A percentile compares a stretch with the other conserved stretches of the same genome.
Evolutionary conservation across 2,113 vertebrate species (phyloP).

Genomic region (Grallaria varia): DNA sequence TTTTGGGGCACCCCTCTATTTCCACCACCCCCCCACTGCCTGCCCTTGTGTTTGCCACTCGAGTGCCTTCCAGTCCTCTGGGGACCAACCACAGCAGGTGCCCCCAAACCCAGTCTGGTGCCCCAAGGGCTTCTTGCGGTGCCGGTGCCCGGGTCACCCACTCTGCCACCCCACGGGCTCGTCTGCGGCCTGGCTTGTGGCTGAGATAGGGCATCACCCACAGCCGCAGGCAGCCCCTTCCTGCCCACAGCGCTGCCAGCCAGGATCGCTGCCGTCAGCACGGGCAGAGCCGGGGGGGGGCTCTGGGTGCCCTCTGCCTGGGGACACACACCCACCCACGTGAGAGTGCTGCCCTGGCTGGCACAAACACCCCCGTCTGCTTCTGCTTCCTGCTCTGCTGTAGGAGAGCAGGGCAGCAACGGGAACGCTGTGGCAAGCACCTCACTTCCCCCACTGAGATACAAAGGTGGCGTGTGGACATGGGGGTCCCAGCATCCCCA

Average conservation of each 20-base stretch:
- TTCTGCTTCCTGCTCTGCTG: neutral
- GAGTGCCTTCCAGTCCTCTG: neutral
- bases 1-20: neutral
- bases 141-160: neutral
- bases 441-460: accelerated
- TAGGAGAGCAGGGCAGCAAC: accelerated
- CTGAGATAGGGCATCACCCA: slow-evolving; percentile 21
- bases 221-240: neutral
- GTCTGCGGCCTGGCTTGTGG: slow-evolving; percentile 13
- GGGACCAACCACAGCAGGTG: neutral
- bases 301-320: neutral
- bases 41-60: neutral
- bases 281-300: neutral
- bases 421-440: accelerated
- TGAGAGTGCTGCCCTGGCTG: accelerated
- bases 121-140: neutral
- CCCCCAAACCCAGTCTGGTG: neutral
- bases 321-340: neutral
- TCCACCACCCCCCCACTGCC: neutral
- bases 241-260: neutral
- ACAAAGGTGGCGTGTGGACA: neutral
- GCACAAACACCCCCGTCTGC: neutral
- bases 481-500: accelerated
- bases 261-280: accelerated
- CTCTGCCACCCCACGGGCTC: neutral